Percentiles rank a stretch among this genome's conserved stretches.
Evolutionary conservation across 64 coral and sea anemone species (phyloP).

Genomic region (Montipora cactus): DNA sequence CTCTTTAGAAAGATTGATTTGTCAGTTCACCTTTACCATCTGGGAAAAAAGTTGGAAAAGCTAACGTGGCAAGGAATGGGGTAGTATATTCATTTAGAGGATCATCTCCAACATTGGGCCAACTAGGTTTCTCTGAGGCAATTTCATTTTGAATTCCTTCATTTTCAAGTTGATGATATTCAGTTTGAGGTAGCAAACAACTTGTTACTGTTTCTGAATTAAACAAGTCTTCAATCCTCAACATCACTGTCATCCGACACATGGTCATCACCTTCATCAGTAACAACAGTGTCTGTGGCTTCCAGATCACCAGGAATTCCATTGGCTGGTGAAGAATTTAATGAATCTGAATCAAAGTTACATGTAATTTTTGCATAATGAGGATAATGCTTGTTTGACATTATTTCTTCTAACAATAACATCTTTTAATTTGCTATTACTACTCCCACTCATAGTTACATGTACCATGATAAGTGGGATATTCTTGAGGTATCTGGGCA

Average conservation of each 20-base stretch:
- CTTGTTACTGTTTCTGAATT: constrained; percentile 13
- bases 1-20: too few relatives aligned
- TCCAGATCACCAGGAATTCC: background rate
- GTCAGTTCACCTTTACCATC: too few relatives aligned
- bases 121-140: background rate
- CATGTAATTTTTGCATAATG: constrained; percentile 19
- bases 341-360: background rate
- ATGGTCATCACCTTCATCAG: background rate
- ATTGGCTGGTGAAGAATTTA: constrained; percentile 24
- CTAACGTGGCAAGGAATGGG: constrained; percentile 25
- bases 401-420: constrained; percentile 10
- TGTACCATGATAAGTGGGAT: constrained; percentile 31
- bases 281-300: background rate
- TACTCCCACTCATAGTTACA: constrained; percentile 23
- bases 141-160: constrained; percentile 38
- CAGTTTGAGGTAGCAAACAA: constrained; percentile 66
- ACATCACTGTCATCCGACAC: constrained; percentile 3
- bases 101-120: constrained; percentile 42
- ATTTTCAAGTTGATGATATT: constrained; percentile 51
- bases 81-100: constrained; percentile 77
- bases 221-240: background rate
- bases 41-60: too few relatives aligned
- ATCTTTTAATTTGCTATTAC: constrained; percentile 40
- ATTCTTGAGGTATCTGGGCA: background rate
- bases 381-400: constrained; percentile 7